Conservation (phyloP, 2,888 invertebrate species). For the Pheosia gnoma region DNA sequence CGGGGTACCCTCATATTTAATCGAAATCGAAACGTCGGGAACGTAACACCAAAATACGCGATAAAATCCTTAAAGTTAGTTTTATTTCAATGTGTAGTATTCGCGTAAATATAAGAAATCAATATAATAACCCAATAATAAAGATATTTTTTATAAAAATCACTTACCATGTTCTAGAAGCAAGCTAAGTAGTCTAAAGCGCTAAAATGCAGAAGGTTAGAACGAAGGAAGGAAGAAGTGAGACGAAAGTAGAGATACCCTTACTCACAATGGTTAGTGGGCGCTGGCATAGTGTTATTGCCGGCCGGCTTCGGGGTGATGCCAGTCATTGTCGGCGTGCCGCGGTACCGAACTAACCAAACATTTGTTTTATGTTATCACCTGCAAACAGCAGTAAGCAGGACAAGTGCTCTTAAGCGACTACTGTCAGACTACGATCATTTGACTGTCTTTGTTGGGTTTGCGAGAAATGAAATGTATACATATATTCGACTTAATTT, state of each 20-base stretch:
- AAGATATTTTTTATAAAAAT: neutral
- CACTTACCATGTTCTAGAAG: constrained; percentile 18
- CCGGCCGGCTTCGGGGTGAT: constrained; percentile 22
- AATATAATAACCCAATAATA: no score
- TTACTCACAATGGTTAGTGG: constrained; percentile 71
- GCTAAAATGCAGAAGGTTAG: constrained; percentile 32
- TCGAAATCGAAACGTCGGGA: no score
- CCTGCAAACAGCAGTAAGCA: constrained; percentile 78
- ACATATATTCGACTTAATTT: no score
- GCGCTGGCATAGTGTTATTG: constrained; percentile 61
- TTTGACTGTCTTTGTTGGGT: constrained; percentile 24
- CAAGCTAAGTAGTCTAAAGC: constrained; percentile 22
- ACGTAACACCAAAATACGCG: no score
- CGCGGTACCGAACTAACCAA: constrained; percentile 83
- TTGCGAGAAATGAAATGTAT: constrained; percentile 11
- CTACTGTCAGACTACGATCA: constrained; percentile 54
- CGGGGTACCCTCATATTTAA: no score
- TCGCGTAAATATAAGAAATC: no score
- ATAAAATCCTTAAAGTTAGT: no score
- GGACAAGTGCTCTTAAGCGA: constrained; percentile 72
- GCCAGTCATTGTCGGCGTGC: constrained; percentile 45
- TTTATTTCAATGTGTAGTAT: no score
- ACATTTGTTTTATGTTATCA: constrained; percentile 83
- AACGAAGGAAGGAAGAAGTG: constrained; percentile 19
- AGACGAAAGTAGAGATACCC: constrained; percentile 18